Conservation (phyloP, 2,888 invertebrate species). For the Branchipolynoe longqiensis region DNA sequence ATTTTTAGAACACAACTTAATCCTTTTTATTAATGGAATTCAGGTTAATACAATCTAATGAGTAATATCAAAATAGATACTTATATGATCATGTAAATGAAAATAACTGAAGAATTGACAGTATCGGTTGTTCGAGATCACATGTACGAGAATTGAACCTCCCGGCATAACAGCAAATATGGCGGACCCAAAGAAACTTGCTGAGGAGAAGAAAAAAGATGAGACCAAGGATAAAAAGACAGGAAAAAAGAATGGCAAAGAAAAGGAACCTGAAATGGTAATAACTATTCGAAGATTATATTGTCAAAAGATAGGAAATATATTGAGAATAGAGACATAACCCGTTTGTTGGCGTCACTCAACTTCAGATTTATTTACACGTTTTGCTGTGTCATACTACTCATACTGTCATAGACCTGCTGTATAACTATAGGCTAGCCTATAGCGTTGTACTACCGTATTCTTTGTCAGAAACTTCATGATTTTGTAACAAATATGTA, state of each 20-base stretch:
- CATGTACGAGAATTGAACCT: too few relatives aligned
- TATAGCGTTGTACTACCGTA: too few relatives aligned
- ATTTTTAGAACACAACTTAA: too few relatives aligned
- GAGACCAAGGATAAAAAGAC: slow-evolving; percentile 82
- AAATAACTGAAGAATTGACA: not conserved
- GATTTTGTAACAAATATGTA: too few relatives aligned
- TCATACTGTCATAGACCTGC: too few relatives aligned
- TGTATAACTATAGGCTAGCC: too few relatives aligned
- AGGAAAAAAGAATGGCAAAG: slow-evolving; percentile 82
- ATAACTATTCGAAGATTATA: not conserved
- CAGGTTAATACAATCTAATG: not conserved
- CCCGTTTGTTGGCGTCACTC: not conserved
- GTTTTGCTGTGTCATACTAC: slow-evolving; percentile 51
- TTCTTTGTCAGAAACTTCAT: too few relatives aligned
- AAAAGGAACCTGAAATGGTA: slow-evolving; percentile 83
- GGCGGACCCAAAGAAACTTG: slow-evolving; percentile 82
- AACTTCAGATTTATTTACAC: not conserved
- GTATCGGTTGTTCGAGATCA: too few relatives aligned
- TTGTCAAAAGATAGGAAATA: too few relatives aligned
- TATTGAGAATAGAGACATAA: too few relatives aligned
- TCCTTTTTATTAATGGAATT: too few relatives aligned
- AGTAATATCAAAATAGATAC: not conserved
- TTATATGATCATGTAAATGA: not conserved
- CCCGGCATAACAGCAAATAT: slow-evolving; percentile 69
- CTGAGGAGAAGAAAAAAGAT: slow-evolving; percentile 79